These are phyloP conservation scores for Hemiscyllium ocellatum DNA, from an alignment of 2,113 vertebrate genomes.

Conservation along the genomic window DNA sequence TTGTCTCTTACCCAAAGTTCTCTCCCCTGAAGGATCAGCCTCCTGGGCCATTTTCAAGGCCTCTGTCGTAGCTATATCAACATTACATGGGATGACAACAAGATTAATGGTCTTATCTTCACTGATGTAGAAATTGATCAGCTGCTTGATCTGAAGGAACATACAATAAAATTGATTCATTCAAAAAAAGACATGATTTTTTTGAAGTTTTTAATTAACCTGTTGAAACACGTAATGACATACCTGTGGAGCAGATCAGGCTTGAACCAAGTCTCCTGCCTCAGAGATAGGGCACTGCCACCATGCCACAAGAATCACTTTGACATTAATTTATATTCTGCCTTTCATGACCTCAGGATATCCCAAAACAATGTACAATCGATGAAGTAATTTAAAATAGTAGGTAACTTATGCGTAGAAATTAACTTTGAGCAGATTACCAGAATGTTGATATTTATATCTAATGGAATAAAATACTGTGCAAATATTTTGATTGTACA, in stretches of 20 bases:
- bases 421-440: neutral
- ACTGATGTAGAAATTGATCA: constrained; percentile 15
- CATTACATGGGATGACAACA: constrained; percentile 15
- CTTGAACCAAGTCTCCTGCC: too few species aligned
- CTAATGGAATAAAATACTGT: neutral
- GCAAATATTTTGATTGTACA: neutral
- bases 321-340: neutral
- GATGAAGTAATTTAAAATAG: neutral
- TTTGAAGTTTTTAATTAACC: too few species aligned
- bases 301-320: too few species aligned
- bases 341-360: neutral
- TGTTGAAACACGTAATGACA: too few species aligned
- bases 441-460: neutral
- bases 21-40: constrained; percentile 9
- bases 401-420: neutral
- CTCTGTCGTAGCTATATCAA: constrained; percentile 28
- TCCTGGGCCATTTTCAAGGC: constrained; percentile 35
- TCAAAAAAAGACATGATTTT: too few species aligned
- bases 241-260: too few species aligned
- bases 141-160: constrained; percentile 20
- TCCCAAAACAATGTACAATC: neutral
- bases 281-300: too few species aligned
- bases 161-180: neutral
- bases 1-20: constrained; percentile 6
- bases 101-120: constrained; percentile 33